Conservation (phyloP, 2,888 invertebrate genomes). For the Trachelus iudaicus region DNA sequence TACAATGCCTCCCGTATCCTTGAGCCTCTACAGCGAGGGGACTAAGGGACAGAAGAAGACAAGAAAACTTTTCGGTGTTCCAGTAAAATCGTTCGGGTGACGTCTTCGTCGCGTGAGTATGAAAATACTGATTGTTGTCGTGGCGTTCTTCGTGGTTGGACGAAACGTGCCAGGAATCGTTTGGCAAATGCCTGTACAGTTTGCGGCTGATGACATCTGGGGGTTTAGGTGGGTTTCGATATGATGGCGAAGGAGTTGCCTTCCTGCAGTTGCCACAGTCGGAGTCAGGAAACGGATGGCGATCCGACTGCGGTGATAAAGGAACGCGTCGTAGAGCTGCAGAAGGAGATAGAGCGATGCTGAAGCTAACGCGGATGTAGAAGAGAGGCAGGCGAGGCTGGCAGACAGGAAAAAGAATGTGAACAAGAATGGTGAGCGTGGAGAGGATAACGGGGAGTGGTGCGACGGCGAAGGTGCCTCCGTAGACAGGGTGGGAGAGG, state of each 20-base stretch:
- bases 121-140: not conserved
- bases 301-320: constrained; percentile 36
- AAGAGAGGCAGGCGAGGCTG: not conserved
- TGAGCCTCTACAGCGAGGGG: not conserved
- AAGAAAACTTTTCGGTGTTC: not conserved
- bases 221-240: not conserved
- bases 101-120: not conserved
- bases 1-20: not conserved
- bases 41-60: not conserved
- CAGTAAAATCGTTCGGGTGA: not conserved
- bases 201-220: not conserved
- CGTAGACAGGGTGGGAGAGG: not conserved
- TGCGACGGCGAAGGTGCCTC: not conserved
- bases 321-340: constrained; percentile 18
- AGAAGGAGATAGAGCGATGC: not conserved
- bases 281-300: constrained; percentile 33
- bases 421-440: not conserved
- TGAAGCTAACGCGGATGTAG: not conserved
- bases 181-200: not conserved
- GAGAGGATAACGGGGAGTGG: not conserved
- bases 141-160: not conserved
- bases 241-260: not conserved
- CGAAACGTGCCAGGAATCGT: not conserved
- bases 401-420: not conserved
- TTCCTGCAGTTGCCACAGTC: not conserved